Conservation (phyloP, 2,113 vertebrate genomes). For the Pelvicachromis taeniatus region DNA sequence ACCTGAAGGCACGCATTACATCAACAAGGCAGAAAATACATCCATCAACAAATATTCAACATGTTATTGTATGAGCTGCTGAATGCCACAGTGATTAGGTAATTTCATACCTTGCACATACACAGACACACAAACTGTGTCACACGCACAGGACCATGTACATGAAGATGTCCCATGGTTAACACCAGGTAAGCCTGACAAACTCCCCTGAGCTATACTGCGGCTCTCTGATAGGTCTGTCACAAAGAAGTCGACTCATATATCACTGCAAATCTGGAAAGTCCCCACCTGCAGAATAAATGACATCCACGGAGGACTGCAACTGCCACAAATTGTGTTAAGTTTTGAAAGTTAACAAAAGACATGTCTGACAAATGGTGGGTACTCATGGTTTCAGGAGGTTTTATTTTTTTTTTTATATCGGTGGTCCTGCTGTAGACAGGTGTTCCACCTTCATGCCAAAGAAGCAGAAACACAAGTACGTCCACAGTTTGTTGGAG, state of each 20-base stretch:
- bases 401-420: neutral
- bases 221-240: slow-evolving; percentile 9
- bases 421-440: neutral
- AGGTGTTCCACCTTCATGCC: neutral
- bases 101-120: neutral
- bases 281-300: slow-evolving; percentile 21
- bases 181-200: slow-evolving; percentile 14
- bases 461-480: slow-evolving; percentile 8
- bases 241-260: slow-evolving; percentile 2
- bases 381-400: neutral
- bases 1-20: slow-evolving; percentile 21
- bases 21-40: slow-evolving; percentile 4
- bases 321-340: neutral
- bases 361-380: neutral
- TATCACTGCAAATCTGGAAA: slow-evolving; percentile 31
- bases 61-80: neutral
- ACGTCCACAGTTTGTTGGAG: neutral
- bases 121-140: neutral
- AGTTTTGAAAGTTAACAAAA: neutral
- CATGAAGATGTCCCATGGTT: neutral
- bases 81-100: neutral
- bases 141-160: neutral
- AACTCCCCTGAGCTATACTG: slow-evolving; percentile 8
- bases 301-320: neutral
- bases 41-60: neutral